These are phyloP conservation scores for Catharus bicknelli DNA, from an alignment of 2,113 vertebrate species.

Conservation along the genomic window DNA sequence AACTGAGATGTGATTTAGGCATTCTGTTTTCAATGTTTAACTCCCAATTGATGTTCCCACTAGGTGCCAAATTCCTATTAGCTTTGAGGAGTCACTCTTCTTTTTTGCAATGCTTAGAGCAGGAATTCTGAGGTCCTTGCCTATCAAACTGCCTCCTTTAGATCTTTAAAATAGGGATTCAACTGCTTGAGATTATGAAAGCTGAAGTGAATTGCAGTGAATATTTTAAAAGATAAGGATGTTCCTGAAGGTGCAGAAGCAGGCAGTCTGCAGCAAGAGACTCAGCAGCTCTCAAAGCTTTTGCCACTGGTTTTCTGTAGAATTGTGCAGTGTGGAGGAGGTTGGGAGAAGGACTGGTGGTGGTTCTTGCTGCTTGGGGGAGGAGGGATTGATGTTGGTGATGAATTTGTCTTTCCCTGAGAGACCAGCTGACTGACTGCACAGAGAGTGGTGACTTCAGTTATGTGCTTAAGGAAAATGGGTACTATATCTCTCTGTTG, in stretches of 20 bases:
- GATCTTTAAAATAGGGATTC: background rate
- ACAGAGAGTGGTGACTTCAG: background rate
- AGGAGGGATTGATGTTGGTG: slow-evolving; percentile 24
- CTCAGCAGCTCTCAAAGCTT: background rate
- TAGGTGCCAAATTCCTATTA: background rate
- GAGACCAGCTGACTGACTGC: slow-evolving; percentile 32
- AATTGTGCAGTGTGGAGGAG: slow-evolving; percentile 46
- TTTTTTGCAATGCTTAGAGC: background rate
- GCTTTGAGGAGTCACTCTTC: background rate
- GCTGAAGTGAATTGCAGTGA: background rate
- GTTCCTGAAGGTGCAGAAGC: slow-evolving; percentile 10
- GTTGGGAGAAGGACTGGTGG: slow-evolving; percentile 28
- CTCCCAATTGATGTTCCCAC: accelerated
- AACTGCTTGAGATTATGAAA: background rate
- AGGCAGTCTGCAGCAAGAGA: slow-evolving; percentile 9
- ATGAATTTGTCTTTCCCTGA: slow-evolving; percentile 13
- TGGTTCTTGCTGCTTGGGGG: slow-evolving; percentile 8
- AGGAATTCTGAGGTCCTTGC: background rate
- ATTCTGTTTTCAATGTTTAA: background rate
- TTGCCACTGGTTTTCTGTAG: slow-evolving; percentile 8
- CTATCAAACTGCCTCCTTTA: background rate
- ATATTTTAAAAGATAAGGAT: background rate
- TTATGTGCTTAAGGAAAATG: slow-evolving; percentile 44
- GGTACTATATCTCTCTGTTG: background rate
- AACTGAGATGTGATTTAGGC: background rate